phyloP scores from a whole-genome alignment of 1,140 invertebrate genomes.

The Rhopalosiphum maidis region DNA sequence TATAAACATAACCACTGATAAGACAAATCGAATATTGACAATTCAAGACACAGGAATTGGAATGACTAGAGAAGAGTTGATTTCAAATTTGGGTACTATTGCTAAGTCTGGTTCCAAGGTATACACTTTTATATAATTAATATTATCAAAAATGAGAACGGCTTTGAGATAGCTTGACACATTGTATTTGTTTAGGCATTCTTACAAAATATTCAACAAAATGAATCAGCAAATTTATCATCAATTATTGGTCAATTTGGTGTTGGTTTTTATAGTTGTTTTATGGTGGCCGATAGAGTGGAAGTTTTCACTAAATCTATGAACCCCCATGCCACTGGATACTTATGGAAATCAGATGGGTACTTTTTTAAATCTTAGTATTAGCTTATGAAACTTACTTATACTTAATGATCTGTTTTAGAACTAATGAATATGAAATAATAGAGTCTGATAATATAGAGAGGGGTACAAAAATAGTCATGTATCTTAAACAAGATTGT shows the following conservation, averaged over 20 bases:
- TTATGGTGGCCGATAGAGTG: conserved; percentile 95
- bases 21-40: conserved; percentile 81
- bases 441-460: conserved; percentile 82
- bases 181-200: conserved; percentile 70
- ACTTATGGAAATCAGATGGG: conserved; percentile 91
- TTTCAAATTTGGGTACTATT: conserved; percentile 92
- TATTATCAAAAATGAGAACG: background rate
- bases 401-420: conserved; percentile 62
- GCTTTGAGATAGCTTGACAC: background rate
- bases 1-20: conserved; percentile 90
- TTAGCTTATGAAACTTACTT: background rate
- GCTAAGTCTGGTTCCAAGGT: conserved; percentile 94
- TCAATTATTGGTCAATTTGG: conserved; percentile 98
- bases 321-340: conserved; percentile 70
- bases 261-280: conserved; percentile 96
- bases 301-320: conserved; percentile 84
- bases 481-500: conserved; percentile 86
- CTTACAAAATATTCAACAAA: conserved; percentile 79
- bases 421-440: conserved; percentile 88
- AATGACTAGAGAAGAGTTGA: conserved; percentile 91
- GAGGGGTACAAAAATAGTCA: conserved; percentile 90
- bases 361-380: conserved; percentile 63
- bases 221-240: conserved; percentile 67
- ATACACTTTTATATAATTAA: conserved; percentile 59
- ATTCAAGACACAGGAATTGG: conserved; percentile 94